Percentiles rank a stretch among this genome's conserved stretches.
Evolutionary conservation across 2,888 invertebrate species (phyloP).

Genomic region (Odontocolon sp.): DNA sequence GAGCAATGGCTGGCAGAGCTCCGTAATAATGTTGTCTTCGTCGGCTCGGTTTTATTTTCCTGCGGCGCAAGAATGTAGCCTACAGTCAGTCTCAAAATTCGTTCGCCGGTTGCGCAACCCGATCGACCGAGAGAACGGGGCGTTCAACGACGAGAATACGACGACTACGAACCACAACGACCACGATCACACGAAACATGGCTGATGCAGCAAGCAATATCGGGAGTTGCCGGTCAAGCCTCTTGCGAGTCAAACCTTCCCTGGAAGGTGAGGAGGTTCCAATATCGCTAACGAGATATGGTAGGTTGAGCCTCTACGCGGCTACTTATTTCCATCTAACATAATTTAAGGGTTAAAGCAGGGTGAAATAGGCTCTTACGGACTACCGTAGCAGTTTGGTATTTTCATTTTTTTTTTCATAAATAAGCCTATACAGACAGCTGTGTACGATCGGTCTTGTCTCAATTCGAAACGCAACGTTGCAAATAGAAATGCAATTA

Average conservation of each 20-base stretch:
- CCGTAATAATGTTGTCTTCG: slow-evolving; percentile 81
- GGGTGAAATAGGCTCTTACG: too few relatives aligned
- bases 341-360: too few relatives aligned
- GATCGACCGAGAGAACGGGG: slow-evolving; percentile 57
- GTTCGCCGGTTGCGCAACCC: slow-evolving; percentile 76
- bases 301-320: too few relatives aligned
- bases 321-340: too few relatives aligned
- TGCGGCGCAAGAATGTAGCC: slow-evolving; percentile 80
- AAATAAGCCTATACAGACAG: too few relatives aligned
- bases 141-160: slow-evolving; percentile 45
- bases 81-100: slow-evolving; percentile 80
- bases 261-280: too few relatives aligned
- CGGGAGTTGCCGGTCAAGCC: too few relatives aligned
- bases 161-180: slow-evolving; percentile 18
- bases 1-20: slow-evolving; percentile 79
- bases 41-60: slow-evolving; percentile 79
- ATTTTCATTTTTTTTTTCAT: too few relatives aligned
- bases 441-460: too few relatives aligned
- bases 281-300: too few relatives aligned
- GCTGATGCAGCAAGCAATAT: neutral
- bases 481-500: slow-evolving; percentile 7
- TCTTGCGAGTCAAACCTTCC: too few relatives aligned
- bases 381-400: too few relatives aligned
- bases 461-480: slow-evolving; percentile 9
- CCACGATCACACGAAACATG: slow-evolving; percentile 9